These are phyloP conservation scores for Lacerta bilineata DNA, from an alignment of 2,797 vertebrate genomes.

Conservation along the genomic window DNA sequence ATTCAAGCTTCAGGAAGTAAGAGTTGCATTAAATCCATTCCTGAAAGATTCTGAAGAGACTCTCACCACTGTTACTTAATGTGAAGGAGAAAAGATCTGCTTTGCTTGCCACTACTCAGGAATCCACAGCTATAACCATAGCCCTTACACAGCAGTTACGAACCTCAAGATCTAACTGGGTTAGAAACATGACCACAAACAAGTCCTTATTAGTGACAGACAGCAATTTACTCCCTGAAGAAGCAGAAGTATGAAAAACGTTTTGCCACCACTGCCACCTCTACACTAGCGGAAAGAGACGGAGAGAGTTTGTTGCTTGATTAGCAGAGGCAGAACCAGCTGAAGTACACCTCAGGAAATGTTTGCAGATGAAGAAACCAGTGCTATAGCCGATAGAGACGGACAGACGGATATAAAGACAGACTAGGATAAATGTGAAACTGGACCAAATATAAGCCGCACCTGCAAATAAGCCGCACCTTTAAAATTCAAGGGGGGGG, in stretches of 20 bases:
- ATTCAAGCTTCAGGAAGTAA: background rate
- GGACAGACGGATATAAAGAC: background rate
- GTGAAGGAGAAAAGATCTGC: background rate
- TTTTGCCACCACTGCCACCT: background rate
- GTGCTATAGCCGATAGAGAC: too few species aligned
- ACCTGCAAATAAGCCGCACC: too few species aligned
- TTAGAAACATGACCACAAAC: constrained; percentile 16
- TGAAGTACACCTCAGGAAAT: background rate
- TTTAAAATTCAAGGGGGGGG: too few species aligned
- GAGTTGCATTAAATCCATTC: background rate
- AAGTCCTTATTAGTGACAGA: constrained; percentile 15
- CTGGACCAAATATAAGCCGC: too few species aligned
- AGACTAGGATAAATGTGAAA: constrained; percentile 7
- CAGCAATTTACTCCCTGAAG: background rate
- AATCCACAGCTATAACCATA: constrained; percentile 12
- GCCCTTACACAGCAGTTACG: background rate
- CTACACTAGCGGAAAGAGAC: background rate
- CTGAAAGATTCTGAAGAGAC: background rate
- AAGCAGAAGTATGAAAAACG: background rate
- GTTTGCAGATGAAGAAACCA: background rate
- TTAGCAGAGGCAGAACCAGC: background rate
- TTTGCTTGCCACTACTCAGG: background rate
- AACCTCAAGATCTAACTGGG: background rate
- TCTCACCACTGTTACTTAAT: background rate
- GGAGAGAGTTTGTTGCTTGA: background rate